Percentiles rank a stretch among this genome's conserved stretches.
Conservation (phyloP, 2,113 vertebrate species). For the Prolemur simus region DNA sequence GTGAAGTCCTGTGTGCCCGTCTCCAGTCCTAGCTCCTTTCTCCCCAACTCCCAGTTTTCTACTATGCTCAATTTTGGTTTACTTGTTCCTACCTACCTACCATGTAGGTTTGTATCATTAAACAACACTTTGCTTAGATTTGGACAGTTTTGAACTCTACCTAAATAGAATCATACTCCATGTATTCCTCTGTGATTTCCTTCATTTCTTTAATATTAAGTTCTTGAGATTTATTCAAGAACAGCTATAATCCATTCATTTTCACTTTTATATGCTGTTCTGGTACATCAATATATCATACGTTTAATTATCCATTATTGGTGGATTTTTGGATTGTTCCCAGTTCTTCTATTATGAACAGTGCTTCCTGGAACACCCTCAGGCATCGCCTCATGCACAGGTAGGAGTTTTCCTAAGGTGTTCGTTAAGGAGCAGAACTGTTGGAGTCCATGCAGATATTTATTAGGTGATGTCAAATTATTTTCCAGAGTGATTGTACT, state of each 20-base stretch:
- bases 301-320: background rate
- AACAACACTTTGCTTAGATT: background rate
- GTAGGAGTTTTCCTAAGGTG: background rate
- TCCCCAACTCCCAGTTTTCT: background rate
- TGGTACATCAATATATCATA: background rate
- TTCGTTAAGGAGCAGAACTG: no score
- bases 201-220: background rate
- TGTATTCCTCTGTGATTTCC: background rate
- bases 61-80: background rate
- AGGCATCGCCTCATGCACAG: accelerated
- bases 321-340: background rate
- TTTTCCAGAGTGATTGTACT: background rate
- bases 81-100: background rate
- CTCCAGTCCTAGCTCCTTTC: no score
- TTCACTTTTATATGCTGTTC: background rate
- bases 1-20: background rate
- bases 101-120: background rate
- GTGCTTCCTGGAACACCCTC: background rate
- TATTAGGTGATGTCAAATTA: background rate
- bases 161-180: background rate
- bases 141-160: background rate
- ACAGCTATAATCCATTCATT: background rate
- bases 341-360: background rate
- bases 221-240: background rate
- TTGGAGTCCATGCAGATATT: background rate